phyloP scores from a whole-genome alignment of 2,113 vertebrate species.

The Salvator merianae region DNA sequence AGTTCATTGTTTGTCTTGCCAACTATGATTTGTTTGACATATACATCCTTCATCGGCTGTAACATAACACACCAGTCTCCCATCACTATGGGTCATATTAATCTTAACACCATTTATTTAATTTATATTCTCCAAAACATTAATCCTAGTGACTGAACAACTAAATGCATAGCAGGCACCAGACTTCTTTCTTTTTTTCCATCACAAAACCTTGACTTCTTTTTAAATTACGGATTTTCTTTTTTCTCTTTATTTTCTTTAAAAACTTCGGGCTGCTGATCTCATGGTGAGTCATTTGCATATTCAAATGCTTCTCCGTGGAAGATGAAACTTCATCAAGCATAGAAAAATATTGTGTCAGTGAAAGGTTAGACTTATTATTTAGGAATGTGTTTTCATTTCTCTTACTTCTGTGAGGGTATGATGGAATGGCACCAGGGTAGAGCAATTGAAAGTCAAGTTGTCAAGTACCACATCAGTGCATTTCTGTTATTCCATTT shows the following conservation, averaged over 20 bases:
- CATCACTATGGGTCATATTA: conserved; percentile 51
- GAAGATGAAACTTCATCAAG: not conserved
- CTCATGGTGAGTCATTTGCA: not conserved
- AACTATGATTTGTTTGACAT: conserved; percentile 53
- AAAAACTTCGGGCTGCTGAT: not conserved
- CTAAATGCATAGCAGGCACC: not conserved
- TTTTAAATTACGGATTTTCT: not conserved
- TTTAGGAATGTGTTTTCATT: no score
- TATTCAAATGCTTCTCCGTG: not conserved
- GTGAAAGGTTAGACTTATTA: not conserved
- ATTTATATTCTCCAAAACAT: conserved; percentile 35
- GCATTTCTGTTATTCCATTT: no score
- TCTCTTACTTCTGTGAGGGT: no score
- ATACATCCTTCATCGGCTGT: conserved; percentile 51
- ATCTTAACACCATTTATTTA: conserved; percentile 45
- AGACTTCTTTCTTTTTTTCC: not conserved
- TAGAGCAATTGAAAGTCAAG: no score
- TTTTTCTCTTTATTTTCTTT: not conserved
- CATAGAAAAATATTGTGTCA: not conserved
- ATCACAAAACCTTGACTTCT: not conserved
- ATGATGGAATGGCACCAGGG: no score
- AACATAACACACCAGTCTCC: conserved; percentile 25
- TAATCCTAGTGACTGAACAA: conserved; percentile 35
- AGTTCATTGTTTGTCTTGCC: conserved; percentile 55
- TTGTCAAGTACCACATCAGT: no score